Evolutionary conservation across 1,140 invertebrate genomes (phyloP), one percentile per base, ranked within the genome.

Genomic region (Euborellia annulipes): DNA sequence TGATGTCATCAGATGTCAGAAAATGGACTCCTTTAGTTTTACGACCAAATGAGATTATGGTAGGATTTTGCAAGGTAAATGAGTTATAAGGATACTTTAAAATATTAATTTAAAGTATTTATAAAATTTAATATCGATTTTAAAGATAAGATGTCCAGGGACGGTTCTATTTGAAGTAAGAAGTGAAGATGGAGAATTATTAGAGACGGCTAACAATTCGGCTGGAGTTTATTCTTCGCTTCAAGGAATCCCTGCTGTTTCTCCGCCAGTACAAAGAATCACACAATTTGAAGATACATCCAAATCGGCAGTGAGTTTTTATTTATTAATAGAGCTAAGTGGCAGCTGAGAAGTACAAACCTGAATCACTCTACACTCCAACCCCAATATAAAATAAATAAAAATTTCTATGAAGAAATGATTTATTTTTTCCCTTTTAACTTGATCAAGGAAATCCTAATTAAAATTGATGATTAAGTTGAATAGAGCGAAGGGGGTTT

Each of bases 121-220:
- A n/a, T n/a, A n/a, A n/a, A n/a, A n/a, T n/a, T n/a, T n/a, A n/a
- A n/a, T n/a, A n/a, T n/a, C n/a, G n/a, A n/a, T n/a, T 48, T 52
- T 50, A 6, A 38, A 73, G 71, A 50, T 64, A 20, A 62, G 62
- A 38, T 78, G 74, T 54, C 46, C 54, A 14, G 56, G 62, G 47
- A 55, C 64, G 43, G 45, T 55, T 30, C 56, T 75, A 45, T 75
- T 75, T 51, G 63, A 71, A 58, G 61, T 73, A 4, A 58, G 58
- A 21, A 66, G 73, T 53, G 60, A 64, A 47, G 46, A 54, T 2
- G 71, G 72, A 2, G 61, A 65, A 17, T 41, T 75, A 27, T 48
- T 75, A 16, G 74, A 78, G 60, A 61, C 50, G 42, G 73, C 68
- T 1, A 76, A 76, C 51, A 76, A 76, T 54, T 71, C 68, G 34